A percentile compares a stretch with the other conserved stretches of the same genome.
These are phyloP conservation scores for Shargacucullia verbasci DNA, from an alignment of 2,888 invertebrate genomes.

Conservation along the genomic window DNA sequence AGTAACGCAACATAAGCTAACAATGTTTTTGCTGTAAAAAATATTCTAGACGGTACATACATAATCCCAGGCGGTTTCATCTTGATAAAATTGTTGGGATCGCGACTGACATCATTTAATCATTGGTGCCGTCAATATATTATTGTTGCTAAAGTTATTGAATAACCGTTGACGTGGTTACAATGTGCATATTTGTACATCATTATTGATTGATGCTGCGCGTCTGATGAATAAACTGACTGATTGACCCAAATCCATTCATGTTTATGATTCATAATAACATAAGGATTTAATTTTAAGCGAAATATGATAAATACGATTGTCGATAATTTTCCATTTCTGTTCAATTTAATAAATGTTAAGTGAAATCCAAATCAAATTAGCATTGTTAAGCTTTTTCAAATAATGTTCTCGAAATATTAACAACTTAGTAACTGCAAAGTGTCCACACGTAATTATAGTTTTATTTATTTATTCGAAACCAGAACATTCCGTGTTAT, in stretches of 20 bases:
- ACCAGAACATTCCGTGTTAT: too few species aligned
- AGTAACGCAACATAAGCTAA: background rate
- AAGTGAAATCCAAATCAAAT: too few species aligned
- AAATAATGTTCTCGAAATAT: too few species aligned
- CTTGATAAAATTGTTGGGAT: slow-evolving; percentile 21
- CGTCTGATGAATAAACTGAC: slow-evolving; percentile 37
- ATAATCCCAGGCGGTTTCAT: slow-evolving; percentile 12
- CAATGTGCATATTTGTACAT: slow-evolving; percentile 41
- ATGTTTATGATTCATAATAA: slow-evolving; percentile 31
- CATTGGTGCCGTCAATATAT: slow-evolving; percentile 38
- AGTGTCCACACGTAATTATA: too few species aligned
- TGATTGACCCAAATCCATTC: slow-evolving; percentile 50
- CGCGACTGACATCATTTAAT: slow-evolving; percentile 30
- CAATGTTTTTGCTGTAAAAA: background rate
- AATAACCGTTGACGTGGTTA: slow-evolving; percentile 47
- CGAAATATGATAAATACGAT: too few species aligned
- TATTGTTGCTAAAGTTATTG: slow-evolving; percentile 44
- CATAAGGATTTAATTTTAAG: slow-evolving; percentile 12
- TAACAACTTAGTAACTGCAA: too few species aligned
- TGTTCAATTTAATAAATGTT: too few species aligned
- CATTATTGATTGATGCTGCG: slow-evolving; percentile 50
- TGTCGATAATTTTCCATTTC: too few species aligned
- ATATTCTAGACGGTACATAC: background rate
- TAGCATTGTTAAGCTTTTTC: too few species aligned
- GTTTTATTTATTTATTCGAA: too few species aligned